Conservation (phyloP, 1,140 invertebrate species). For the Triops cancriformis region DNA sequence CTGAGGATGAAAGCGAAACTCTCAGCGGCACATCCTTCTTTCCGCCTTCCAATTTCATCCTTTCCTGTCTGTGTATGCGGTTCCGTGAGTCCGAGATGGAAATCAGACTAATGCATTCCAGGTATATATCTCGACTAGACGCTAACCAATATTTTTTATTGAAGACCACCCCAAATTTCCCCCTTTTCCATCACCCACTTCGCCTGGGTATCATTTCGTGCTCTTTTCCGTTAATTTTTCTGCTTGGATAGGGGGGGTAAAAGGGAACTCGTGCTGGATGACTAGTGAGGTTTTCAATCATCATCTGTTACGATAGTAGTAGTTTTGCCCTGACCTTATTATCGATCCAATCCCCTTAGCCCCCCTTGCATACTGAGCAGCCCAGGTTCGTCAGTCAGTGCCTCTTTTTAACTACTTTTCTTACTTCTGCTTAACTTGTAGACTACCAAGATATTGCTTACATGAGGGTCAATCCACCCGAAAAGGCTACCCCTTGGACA, state of each 20-base stretch:
- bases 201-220: neutral
- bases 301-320: neutral
- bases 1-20: neutral
- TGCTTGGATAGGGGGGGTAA: neutral
- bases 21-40: neutral
- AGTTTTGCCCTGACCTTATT: conserved; percentile 10
- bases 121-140: neutral
- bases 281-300: conserved; percentile 3
- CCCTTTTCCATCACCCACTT: neutral
- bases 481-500: neutral
- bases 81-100: conserved; percentile 4
- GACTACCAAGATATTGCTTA: neutral
- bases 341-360: neutral
- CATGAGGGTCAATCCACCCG: neutral
- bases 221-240: neutral
- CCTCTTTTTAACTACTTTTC: neutral
- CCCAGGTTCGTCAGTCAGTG: neutral
- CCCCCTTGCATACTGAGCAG: neutral
- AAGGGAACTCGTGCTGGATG: neutral
- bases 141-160: neutral
- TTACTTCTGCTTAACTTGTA: neutral
- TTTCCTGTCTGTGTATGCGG: neutral
- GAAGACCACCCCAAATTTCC: neutral
- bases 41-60: neutral
- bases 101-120: conserved; percentile 1